phyloP scores from a whole-genome alignment of 2,888 invertebrate species.

The Melipona beecheii region DNA sequence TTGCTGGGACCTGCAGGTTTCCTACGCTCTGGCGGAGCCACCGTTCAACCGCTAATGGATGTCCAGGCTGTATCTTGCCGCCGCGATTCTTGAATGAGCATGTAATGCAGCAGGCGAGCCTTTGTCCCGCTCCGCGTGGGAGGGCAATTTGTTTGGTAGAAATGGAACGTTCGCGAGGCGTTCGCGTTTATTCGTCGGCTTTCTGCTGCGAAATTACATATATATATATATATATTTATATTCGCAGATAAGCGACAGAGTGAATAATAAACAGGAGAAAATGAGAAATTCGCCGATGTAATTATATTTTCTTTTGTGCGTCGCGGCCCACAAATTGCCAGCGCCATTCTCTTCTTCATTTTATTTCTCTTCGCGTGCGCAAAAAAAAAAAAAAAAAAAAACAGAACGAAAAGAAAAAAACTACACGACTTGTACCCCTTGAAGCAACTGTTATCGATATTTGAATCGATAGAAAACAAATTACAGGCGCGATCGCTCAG shows the following conservation, averaged over 20 bases:
- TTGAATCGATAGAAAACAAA: too few species aligned
- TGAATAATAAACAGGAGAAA: slow-evolving; percentile 33
- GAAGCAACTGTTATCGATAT: too few species aligned
- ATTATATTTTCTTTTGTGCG: slow-evolving; percentile 14
- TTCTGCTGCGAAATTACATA: slow-evolving; percentile 19
- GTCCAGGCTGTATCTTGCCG: slow-evolving; percentile 51
- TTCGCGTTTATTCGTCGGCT: background rate
- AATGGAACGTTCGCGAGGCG: slow-evolving; percentile 24
- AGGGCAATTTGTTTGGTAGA: slow-evolving; percentile 31
- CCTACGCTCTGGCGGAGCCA: slow-evolving; percentile 48
- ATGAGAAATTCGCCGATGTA: slow-evolving; percentile 17
- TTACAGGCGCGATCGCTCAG: too few species aligned
- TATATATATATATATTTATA: background rate
- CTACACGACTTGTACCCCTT: too few species aligned
- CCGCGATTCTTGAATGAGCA: slow-evolving; percentile 50
- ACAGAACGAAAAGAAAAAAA: background rate
- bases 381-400: background rate
- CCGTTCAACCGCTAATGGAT: slow-evolving; percentile 60
- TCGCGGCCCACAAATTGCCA: background rate
- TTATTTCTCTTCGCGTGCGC: background rate
- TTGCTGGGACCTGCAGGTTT: slow-evolving; percentile 60
- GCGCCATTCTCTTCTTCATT: background rate
- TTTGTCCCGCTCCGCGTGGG: slow-evolving; percentile 28
- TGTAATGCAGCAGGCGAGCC: slow-evolving; percentile 30
- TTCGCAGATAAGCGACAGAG: slow-evolving; percentile 25